Conservation (phyloP, 2,797 vertebrate genomes). For the Enteromius paludinosus region DNA sequence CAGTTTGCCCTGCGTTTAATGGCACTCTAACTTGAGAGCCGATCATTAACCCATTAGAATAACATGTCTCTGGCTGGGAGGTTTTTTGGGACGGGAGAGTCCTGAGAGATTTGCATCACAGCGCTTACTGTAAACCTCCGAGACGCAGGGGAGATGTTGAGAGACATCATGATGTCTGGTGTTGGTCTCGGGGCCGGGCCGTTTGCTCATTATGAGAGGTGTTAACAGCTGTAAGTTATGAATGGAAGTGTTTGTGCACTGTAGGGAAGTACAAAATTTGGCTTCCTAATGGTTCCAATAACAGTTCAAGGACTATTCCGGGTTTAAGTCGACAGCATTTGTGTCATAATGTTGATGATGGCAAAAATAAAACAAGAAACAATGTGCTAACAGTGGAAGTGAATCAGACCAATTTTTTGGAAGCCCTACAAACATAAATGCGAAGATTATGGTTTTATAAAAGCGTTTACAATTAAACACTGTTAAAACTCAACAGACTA, state of each 20-base stretch:
- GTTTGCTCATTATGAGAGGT: constrained; percentile 35
- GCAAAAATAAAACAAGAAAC: not conserved
- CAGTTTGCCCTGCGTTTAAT: constrained; percentile 62
- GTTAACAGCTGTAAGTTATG: constrained; percentile 46
- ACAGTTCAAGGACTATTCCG: not conserved
- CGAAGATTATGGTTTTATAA: not conserved
- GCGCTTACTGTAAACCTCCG: constrained; percentile 59
- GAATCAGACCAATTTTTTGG: not conserved
- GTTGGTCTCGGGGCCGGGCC: constrained; percentile 13
- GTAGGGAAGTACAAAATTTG: not conserved
- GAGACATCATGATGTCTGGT: constrained; percentile 30
- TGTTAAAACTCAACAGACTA: not conserved
- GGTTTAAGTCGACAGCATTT: not conserved
- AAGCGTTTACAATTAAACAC: not conserved
- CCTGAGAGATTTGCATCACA: constrained; percentile 50
- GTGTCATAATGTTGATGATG: not conserved
- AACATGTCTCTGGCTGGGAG: constrained; percentile 58
- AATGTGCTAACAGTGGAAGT: not conserved
- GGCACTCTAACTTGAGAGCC: constrained; percentile 64
- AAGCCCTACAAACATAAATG: not conserved
- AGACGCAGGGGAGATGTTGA: constrained; percentile 48
- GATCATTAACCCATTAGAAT: constrained; percentile 69
- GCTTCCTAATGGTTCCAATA: constrained; percentile 14
- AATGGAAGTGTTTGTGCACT: constrained; percentile 22
- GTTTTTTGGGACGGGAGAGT: constrained; percentile 38